phyloP scores from a whole-genome alignment of 2,113 vertebrate genomes.

The Pelodiscus sinensis region DNA sequence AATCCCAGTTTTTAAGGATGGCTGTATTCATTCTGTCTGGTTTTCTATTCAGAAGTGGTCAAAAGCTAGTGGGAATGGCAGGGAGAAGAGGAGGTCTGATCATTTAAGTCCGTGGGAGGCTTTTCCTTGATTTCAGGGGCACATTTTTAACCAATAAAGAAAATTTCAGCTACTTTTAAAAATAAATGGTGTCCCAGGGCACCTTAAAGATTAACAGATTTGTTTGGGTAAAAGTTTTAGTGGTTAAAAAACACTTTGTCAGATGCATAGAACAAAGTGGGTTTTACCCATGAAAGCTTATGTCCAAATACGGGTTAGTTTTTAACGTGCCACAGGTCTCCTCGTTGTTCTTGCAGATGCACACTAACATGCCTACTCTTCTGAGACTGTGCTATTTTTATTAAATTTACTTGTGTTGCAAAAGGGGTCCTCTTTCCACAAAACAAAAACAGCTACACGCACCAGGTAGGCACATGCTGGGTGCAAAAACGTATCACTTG shows the following conservation, averaged over 20 bases:
- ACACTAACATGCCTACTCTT: no score
- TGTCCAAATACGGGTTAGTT: no score
- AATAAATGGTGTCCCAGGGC: no score
- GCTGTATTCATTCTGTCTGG: neutral
- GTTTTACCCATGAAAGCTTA: no score
- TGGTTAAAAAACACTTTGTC: no score
- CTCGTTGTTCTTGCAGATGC: no score
- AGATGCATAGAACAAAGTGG: no score
- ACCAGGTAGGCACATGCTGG: neutral
- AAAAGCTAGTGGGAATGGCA: neutral
- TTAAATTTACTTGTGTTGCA: neutral
- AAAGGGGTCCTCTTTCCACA: neutral
- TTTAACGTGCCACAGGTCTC: no score
- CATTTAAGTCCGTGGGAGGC: neutral
- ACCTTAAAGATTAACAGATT: no score
- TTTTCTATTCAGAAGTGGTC: neutral
- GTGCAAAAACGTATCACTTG: neutral
- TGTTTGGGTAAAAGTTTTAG: no score
- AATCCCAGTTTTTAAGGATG: neutral
- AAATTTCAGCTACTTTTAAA: neutral
- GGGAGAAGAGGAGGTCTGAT: neutral
- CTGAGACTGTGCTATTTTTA: neutral
- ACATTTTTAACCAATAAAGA: neutral
- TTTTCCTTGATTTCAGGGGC: neutral
- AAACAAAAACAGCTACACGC: neutral